Conservation (phyloP, 1,140 invertebrate genomes). For the Drosophila sproati region DNA sequence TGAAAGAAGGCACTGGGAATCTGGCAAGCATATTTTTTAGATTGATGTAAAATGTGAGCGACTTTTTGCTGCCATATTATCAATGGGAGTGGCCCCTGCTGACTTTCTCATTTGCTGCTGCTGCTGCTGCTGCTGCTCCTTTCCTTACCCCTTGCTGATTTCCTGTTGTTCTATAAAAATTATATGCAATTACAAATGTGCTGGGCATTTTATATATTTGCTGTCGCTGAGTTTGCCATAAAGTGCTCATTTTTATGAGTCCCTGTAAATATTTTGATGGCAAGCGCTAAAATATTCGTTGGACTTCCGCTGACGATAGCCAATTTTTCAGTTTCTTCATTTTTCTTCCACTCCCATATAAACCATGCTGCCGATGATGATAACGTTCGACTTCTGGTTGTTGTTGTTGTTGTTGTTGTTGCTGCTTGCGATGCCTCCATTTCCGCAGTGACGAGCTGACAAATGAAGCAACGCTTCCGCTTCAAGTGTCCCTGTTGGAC, state of each 20-base stretch:
- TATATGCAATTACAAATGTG: constrained; percentile 72
- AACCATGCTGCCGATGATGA: constrained; percentile 23
- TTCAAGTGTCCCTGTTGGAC: constrained; percentile 15
- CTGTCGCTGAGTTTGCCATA: constrained; percentile 48
- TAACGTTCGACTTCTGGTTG: too few species aligned
- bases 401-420: background rate
- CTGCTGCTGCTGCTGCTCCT: constrained; percentile 7
- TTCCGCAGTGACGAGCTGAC: constrained; percentile 31
- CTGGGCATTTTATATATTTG: constrained; percentile 11
- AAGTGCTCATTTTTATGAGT: constrained; percentile 67
- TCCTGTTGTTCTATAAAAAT: constrained; percentile 72
- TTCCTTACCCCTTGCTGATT: constrained; percentile 71
- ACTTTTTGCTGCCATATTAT: constrained; percentile 55
- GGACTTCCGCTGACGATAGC: constrained; percentile 57
- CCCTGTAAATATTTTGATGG: constrained; percentile 79
- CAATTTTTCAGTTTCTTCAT: constrained; percentile 26
- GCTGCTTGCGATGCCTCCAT: constrained; percentile 7
- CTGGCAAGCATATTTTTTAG: constrained; percentile 30
- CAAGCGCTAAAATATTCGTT: constrained; percentile 46
- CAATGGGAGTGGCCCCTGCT: constrained; percentile 64
- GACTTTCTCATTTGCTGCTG: background rate
- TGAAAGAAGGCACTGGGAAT: constrained; percentile 26
- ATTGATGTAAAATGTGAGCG: constrained; percentile 52
- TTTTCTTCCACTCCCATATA: constrained; percentile 10
- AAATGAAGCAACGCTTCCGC: constrained; percentile 41